A percentile compares a stretch with the other conserved stretches of the same genome.
phyloP scores from a whole-genome alignment of 2,888 invertebrate species.

The Acanthococcus lagerstroemiae region DNA sequence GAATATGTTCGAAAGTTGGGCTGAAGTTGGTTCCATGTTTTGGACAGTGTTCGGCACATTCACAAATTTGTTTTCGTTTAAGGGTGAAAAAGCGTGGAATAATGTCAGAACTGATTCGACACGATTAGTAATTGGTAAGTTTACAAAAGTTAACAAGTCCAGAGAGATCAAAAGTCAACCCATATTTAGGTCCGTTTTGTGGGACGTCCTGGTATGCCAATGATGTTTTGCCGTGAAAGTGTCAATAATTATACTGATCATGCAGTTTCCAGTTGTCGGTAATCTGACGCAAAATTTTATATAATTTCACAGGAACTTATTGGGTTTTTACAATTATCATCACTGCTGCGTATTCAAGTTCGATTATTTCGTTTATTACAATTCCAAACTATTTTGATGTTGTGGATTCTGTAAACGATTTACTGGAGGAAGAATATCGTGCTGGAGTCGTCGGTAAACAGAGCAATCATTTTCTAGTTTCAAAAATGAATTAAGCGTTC shows the following conservation, averaged over 20 bases:
- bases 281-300: too few species aligned
- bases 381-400: conserved; percentile 64
- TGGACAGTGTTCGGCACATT: conserved; percentile 81
- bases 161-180: too few species aligned
- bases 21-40: conserved; percentile 71
- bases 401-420: conserved; percentile 56
- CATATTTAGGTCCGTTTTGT: too few species aligned
- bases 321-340: conserved; percentile 80
- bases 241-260: too few species aligned
- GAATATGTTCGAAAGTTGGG: conserved; percentile 56
- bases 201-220: too few species aligned
- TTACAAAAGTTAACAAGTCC: too few species aligned
- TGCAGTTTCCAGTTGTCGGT: too few species aligned
- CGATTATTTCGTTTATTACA: conserved; percentile 74
- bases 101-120: conserved; percentile 59
- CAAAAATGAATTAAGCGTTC: too few species aligned
- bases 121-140: conserved; percentile 58
- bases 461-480: too few species aligned
- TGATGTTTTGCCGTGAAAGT: too few species aligned
- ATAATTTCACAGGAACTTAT: conserved; percentile 55
- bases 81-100: conserved; percentile 59
- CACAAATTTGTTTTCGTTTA: conserved; percentile 62
- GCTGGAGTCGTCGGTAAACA: conserved; percentile 60
- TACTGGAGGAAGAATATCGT: conserved; percentile 56
- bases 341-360: conserved; percentile 72